Evolutionary conservation across 2,797 vertebrate species (phyloP).

Genomic region (Xenops minutus): DNA sequence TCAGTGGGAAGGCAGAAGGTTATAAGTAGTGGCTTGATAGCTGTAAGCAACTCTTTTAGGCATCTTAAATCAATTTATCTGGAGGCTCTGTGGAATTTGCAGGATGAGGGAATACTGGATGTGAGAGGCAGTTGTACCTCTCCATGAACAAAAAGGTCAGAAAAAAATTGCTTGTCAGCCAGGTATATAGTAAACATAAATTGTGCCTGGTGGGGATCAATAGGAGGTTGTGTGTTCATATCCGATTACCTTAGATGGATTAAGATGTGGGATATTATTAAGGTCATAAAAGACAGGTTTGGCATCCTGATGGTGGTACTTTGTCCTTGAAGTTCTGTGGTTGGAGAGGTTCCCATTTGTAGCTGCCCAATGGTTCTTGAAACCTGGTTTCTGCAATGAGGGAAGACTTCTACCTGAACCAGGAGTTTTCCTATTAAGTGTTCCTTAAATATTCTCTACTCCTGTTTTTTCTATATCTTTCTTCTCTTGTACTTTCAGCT

Average conservation of each 20-base stretch:
- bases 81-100: neutral
- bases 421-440: neutral
- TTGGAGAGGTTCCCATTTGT: neutral
- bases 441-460: neutral
- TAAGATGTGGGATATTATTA: conserved; percentile 11
- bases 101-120: neutral
- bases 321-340: conserved; percentile 21
- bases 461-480: neutral
- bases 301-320: neutral
- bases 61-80: neutral
- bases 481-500: neutral
- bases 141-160: neutral
- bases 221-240: neutral
- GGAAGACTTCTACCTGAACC: neutral
- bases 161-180: neutral
- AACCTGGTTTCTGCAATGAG: neutral
- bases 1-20: neutral
- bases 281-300: neutral
- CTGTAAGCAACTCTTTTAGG: neutral
- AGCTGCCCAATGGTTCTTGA: neutral
- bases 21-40: neutral
- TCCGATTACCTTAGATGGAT: neutral
- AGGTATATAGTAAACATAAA: neutral
- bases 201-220: conserved; percentile 12
- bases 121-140: neutral